Base-by-base conservation (phyloP, 2,113 vertebrate genomes). In the Rallus limicola region DNA sequence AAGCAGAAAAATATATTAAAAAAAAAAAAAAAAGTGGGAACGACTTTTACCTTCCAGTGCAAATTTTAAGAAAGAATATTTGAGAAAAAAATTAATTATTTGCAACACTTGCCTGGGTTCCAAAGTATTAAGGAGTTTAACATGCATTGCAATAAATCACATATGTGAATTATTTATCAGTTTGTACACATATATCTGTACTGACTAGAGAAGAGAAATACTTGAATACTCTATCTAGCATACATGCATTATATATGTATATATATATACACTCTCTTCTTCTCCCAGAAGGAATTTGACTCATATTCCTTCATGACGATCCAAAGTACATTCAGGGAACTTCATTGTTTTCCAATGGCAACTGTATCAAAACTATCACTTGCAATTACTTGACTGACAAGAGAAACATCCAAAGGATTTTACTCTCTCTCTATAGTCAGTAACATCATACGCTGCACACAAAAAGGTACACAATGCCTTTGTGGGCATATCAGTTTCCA, bases 401-500 rank as follows among this genome's bases (percentile, higher is more conserved):
- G 16, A 95, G 63, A 72, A 79, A 86, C n/a, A 46, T 63, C 42
- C 31, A 42, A 89, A 89, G 48, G 65, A 63, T 63, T 90, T 95
- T 82, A 46, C 26, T 92, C 15, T 65, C 18, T 77, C 33, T 82
- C 17, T 78, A 53, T 53, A 94, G 68, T 82, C 38, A 67, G 67
- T 72, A 92, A 59, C 76, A 52, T 16, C 10, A 62, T 33, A 90
- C 8, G 29, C 24, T 42, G 64, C 46, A 80, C 52, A 82, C 13
- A 92, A 89, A 58, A 90, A 90, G n/a, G 63, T 81, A 82, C 46
- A 85, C 55, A 89, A 65, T 88, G 64, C 68, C 71, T 95, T 95
- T 93, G 44, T 92, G 71, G 70, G n/a, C 24, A 78, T 95, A 94
- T 92, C 86, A 88, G 46, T 91, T 97, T 94, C 71, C 78, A 81